A percentile compares a stretch with the other conserved stretches of the same genome.
phyloP scores from a whole-genome alignment of 37 sponge, comb jelly and placozoan species.

The Chondrilla cf. caribensis region DNA sequence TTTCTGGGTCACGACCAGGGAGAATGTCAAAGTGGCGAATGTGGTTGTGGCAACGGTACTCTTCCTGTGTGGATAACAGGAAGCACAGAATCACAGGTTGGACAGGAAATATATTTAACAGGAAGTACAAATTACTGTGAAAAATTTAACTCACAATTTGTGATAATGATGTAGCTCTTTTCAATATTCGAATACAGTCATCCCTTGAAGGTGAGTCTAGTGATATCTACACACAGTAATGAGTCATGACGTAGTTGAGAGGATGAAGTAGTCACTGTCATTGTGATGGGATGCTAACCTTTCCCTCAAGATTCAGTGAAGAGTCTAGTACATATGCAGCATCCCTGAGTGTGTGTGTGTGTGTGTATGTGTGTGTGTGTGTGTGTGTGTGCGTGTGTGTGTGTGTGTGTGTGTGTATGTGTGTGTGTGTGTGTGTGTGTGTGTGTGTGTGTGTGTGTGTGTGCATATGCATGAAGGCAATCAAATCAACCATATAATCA shows the following conservation, averaged over 20 bases:
- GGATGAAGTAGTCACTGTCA: no score
- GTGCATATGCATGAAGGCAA: neutral
- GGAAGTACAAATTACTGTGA: no score
- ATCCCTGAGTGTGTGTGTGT: constrained; percentile 6
- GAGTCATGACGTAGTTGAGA: no score
- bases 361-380: constrained; percentile 13
- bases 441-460: neutral
- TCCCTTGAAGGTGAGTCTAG: no score
- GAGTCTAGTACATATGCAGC: constrained; percentile 8
- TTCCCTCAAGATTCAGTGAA: neutral
- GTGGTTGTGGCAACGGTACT: neutral
- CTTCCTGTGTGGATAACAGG: neutral
- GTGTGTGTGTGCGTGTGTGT: constrained; percentile 18
- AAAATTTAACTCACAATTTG: no score
- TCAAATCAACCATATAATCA: neutral
- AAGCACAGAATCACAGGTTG: no score
- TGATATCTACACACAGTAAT: no score
- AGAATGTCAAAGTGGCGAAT: constrained; percentile 13
- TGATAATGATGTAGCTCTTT: no score
- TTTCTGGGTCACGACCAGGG: neutral
- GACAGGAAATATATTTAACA: no score
- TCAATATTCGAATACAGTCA: no score
- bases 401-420: neutral
- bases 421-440: neutral
- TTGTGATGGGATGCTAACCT: neutral